Evolutionary conservation across 2,888 invertebrate species (phyloP), one percentile per base, ranked within the genome.

Genomic region (Beris chalybata): DNA sequence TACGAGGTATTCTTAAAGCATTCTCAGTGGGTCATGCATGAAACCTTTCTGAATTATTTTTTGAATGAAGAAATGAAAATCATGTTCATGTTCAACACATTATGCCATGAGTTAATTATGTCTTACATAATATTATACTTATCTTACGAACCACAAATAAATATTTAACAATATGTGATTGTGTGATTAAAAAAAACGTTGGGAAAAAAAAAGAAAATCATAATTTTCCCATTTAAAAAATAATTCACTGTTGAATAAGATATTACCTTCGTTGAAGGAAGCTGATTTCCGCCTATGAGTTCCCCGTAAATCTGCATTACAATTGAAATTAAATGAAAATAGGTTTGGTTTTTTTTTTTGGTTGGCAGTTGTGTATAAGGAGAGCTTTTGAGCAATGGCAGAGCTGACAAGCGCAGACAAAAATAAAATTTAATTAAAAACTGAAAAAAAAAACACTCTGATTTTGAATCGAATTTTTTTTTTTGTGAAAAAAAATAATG

Each of bases 281-380:
- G 32, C 43, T 61, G 38, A 52, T 50, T 50, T 50, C 61, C 52
- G 61, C 61, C 50, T 61, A 61, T 61, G 50, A 61, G 43, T 50
- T 61, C 61, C 61, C 61, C 61, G 61, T 61, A 61, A 52, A 61
- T 61, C 61, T 61, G 61, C 61, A 52, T 61, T 50, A 61, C 52
- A 61, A 61, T 61, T 61, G 52, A 61, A 61, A 61, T 61, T 50
- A 61, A 50, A 52, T 61, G 52, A 61, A 61, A 50, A 61, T 61
- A 61, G 50, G 50, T 61, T 61, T 52, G 15, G 32, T 52, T 61
- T 52, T 31, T 15, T 29, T 47, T 22, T 22, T 22, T 22, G 22
- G 22, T 22, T 22, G 22, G 22, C 22, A 22, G 22, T 53, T 30
- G 29, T 53, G n/a, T 53, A 53, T 29, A 53, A 53, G 31, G 50